phyloP scores from a whole-genome alignment of 2,888 invertebrate genomes.

The Sinotaia quadrata region DNA sequence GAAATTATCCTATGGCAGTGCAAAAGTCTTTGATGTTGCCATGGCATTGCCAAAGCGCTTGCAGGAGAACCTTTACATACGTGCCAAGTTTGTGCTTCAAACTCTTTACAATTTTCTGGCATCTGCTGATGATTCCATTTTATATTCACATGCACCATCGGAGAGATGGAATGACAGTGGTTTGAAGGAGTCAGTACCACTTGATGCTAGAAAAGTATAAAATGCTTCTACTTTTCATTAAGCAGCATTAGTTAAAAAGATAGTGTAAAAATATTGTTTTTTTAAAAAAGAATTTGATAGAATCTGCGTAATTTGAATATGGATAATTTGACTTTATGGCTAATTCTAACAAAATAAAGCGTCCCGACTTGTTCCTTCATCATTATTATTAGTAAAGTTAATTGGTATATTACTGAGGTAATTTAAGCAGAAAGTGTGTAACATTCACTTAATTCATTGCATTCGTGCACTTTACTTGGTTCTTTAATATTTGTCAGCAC shows the following conservation, averaged over 20 bases:
- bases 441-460: background rate
- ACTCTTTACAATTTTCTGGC: constrained; percentile 63
- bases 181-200: constrained; percentile 40
- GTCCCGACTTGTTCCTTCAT: no score
- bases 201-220: constrained; percentile 46
- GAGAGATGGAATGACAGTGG: constrained; percentile 48
- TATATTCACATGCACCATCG: constrained; percentile 59
- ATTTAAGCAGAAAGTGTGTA: no score
- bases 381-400: no score
- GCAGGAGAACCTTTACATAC: constrained; percentile 53
- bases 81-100: constrained; percentile 64
- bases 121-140: constrained; percentile 62
- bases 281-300: no score
- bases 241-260: background rate
- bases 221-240: no score
- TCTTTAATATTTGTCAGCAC: constrained; percentile 36
- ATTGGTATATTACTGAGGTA: no score
- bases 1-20: constrained; percentile 35
- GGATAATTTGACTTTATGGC: no score
- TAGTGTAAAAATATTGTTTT: no score
- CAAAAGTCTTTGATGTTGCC: constrained; percentile 57
- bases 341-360: no score
- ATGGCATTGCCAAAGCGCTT: constrained; percentile 35
- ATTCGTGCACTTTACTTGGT: no score
- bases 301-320: no score